These are phyloP conservation scores for Andrena trimmerana DNA, from an alignment of 2,888 invertebrate genomes.

Conservation along the genomic window DNA sequence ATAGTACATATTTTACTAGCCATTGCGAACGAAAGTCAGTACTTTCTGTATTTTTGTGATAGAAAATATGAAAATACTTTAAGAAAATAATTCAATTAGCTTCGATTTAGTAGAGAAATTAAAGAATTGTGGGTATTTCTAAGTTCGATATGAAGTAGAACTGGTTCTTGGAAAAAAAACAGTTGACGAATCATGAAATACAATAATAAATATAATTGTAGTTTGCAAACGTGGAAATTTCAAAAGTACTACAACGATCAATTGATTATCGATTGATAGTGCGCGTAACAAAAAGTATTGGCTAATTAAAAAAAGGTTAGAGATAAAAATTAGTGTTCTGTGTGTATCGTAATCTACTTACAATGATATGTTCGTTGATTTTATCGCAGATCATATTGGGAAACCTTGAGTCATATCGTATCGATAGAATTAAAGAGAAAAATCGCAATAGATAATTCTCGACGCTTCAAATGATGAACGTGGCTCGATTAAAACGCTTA, in stretches of 20 bases:
- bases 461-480: slow-evolving; percentile 16
- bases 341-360: not conserved
- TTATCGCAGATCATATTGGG: not conserved
- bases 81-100: no score
- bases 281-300: not conserved
- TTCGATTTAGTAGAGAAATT: no score
- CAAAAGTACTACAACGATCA: not conserved
- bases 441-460: not conserved
- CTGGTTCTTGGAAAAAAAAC: no score
- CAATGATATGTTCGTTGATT: slow-evolving; percentile 11
- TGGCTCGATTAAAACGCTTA: slow-evolving; percentile 15
- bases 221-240: no score
- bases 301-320: not conserved
- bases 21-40: no score
- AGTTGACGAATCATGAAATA: not conserved
- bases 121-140: not conserved
- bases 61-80: no score
- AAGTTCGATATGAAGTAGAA: not conserved
- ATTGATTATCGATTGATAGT: not conserved
- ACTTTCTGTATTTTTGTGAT: no score
- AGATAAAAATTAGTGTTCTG: not conserved
- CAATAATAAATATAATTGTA: not conserved
- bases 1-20: no score
- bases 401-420: not conserved
- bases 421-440: slow-evolving; percentile 21